These are phyloP conservation scores for Atethmia centrago DNA, from an alignment of 2,888 invertebrate species.

Conservation along the genomic window DNA sequence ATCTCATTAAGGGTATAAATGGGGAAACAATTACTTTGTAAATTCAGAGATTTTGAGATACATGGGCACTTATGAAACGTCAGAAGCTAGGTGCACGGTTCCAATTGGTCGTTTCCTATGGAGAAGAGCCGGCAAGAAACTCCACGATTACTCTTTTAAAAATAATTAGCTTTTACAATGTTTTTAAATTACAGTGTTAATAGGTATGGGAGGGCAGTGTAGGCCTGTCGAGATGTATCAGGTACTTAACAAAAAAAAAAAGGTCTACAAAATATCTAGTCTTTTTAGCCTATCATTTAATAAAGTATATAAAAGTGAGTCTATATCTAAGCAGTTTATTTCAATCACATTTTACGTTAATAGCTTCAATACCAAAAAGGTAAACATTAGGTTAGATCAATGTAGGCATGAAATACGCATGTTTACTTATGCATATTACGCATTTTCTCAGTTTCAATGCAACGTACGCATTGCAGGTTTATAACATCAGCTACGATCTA, in stretches of 20 bases:
- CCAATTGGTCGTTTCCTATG: too few relatives aligned
- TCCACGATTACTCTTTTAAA: too few relatives aligned
- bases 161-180: too few relatives aligned
- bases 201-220: too few relatives aligned
- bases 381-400: constrained; percentile 11
- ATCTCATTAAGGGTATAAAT: neutral
- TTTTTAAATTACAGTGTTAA: too few relatives aligned
- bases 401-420: constrained; percentile 7
- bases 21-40: neutral
- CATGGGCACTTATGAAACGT: too few relatives aligned
- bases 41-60: too few relatives aligned
- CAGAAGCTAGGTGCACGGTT: too few relatives aligned
- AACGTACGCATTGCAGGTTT: neutral
- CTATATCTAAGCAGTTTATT: neutral
- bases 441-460: neutral
- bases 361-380: neutral
- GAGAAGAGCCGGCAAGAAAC: too few relatives aligned
- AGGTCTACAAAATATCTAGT: too few relatives aligned
- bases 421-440: constrained; percentile 1
- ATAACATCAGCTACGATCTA: neutral
- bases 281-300: constrained; percentile 10
- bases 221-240: too few relatives aligned
- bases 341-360: neutral
- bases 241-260: too few relatives aligned
- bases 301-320: neutral